These are phyloP conservation scores for Melanchra persicariae DNA, from an alignment of 2,888 invertebrate genomes.

Conservation along the genomic window DNA sequence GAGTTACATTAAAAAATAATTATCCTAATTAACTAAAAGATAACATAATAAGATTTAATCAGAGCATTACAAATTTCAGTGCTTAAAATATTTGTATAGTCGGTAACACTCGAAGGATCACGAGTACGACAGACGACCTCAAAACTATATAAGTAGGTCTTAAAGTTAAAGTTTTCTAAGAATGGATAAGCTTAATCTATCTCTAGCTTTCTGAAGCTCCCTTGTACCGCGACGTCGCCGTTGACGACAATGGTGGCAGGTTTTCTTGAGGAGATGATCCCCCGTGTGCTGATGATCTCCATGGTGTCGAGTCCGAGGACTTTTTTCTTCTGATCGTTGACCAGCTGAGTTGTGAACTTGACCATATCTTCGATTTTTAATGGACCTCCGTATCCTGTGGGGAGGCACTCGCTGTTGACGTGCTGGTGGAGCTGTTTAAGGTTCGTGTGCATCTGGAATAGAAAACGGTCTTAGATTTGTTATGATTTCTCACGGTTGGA, in stretches of 20 bases:
- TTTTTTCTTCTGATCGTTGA: slow-evolving; percentile 91
- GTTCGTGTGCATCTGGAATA: slow-evolving; percentile 90
- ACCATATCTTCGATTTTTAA: slow-evolving; percentile 94
- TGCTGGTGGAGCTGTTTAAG: slow-evolving; percentile 91
- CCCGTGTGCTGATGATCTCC: slow-evolving; percentile 92
- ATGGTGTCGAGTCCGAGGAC: slow-evolving; percentile 92
- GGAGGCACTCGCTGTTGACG: slow-evolving; percentile 92
- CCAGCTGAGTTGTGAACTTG: slow-evolving; percentile 92
- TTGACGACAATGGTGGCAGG: slow-evolving; percentile 74
- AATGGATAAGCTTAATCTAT: slow-evolving; percentile 88
- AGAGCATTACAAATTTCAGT: slow-evolving; percentile 47
- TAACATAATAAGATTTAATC: slow-evolving; percentile 25
- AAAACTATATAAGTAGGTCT: slow-evolving; percentile 22
- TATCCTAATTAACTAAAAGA: slow-evolving; percentile 30
- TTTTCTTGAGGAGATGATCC: slow-evolving; percentile 83
- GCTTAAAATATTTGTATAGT: slow-evolving; percentile 42
- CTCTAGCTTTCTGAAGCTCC: slow-evolving; percentile 93
- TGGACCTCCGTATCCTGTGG: slow-evolving; percentile 93
- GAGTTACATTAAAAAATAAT: slow-evolving; percentile 21
- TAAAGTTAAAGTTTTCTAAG: slow-evolving; percentile 34
- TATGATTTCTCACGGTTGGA: background rate
- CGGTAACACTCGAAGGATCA: slow-evolving; percentile 3
- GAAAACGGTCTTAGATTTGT: background rate
- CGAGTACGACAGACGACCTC: slow-evolving; percentile 26
- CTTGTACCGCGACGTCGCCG: slow-evolving; percentile 84